Base-by-base conservation (phyloP, 2,113 vertebrate genomes). In the Riparia riparia region DNA sequence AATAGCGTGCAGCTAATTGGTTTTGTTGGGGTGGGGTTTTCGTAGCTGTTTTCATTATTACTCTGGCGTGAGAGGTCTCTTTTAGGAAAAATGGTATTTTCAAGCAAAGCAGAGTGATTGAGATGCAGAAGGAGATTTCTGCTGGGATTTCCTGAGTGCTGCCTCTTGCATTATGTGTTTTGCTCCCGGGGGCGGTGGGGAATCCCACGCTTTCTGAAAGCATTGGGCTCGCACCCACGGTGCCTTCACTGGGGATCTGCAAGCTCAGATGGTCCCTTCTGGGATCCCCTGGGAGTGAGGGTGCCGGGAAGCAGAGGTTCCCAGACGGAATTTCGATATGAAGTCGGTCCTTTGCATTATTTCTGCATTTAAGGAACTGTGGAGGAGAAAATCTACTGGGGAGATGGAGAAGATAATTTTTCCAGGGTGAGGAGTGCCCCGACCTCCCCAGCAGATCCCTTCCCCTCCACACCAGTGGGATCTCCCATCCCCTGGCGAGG, bases 201-300 rank as follows among this genome's bases (percentile, higher is more conserved):
- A 41, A 45, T 39, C 39, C 63, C 19, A 1, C 1, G 6, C 54
- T 81, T 83, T 57, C 80, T 13, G 0, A 80, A 76, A 73, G 15
- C 58, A 15, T 16, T 3, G 0, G 41, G 5, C 50, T 68, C 2
- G 7, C 17, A 13, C 54, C 45, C 41, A 29, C 0, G 0, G 32
- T 32, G 61, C 44, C 53, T 72, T 34, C 3, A 2, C 54, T 2
- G 2, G 47, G 34, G 54, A 61, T 11, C 14, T 49, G 17, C 15
- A 18, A 68, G 39, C 41, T 57, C 39, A 47, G 16, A 14, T 10
- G 2, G 25, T 80, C 44, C 15, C 44, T 42, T 12, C 11, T 42
- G 63, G 53, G n/a, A 5, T 61, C 42, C 51, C 22, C 29, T 16
- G 66, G 47, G 44, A 69, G 24, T 13, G 29, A 68, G 26, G 22